Evolutionary conservation across 2,888 invertebrate species (phyloP).

Genomic region (Cancer borealis): DNA sequence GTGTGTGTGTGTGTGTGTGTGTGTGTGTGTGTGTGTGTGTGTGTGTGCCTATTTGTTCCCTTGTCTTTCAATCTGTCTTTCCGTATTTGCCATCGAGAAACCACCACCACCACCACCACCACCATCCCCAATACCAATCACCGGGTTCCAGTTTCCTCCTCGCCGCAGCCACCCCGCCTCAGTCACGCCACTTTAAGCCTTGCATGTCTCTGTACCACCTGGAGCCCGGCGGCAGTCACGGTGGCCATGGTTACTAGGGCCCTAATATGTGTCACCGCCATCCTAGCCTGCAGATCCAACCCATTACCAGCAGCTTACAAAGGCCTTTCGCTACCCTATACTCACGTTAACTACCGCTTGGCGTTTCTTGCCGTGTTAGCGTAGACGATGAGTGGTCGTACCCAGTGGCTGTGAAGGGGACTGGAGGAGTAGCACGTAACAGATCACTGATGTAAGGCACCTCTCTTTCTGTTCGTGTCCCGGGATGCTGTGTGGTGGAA

Average conservation of each 20-base stretch:
- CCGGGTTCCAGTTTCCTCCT: background rate
- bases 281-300: background rate
- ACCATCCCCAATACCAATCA: too few relatives aligned
- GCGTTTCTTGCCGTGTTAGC: background rate
- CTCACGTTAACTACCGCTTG: background rate
- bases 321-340: background rate
- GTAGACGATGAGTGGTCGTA: background rate
- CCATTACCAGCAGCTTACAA: background rate
- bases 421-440: background rate
- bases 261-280: background rate
- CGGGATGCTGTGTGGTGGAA: slow-evolving; percentile 4
- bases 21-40: too few relatives aligned
- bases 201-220: background rate
- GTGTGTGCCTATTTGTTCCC: too few relatives aligned
- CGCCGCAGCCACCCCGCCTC: background rate
- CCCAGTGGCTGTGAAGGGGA: background rate
- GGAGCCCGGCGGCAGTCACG: slow-evolving; percentile 22
- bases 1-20: too few relatives aligned
- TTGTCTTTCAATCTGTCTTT: too few relatives aligned
- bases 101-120: too few relatives aligned
- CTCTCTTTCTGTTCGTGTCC: slow-evolving; percentile 25
- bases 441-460: slow-evolving; percentile 8
- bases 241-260: background rate
- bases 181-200: background rate
- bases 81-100: too few relatives aligned